A percentile compares a stretch with the other conserved stretches of the same genome.
Evolutionary conservation across 2,888 invertebrate species (phyloP).

Genomic region (Hartigia nigra): DNA sequence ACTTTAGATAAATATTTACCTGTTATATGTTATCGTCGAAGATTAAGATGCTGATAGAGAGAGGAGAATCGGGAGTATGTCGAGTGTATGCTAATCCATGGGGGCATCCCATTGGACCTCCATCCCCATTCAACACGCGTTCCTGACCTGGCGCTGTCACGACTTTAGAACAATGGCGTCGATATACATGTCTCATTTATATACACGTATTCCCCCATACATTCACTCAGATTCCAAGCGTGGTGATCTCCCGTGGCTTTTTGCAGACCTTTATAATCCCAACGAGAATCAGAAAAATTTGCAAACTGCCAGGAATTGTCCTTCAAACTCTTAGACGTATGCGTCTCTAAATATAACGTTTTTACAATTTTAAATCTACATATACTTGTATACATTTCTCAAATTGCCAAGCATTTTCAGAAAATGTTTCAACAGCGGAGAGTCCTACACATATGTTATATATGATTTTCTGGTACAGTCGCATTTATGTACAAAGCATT

Average conservation of each 20-base stretch:
- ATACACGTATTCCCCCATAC: slow-evolving; percentile 51
- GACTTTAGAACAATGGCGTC: slow-evolving; percentile 62
- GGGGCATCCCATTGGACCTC: slow-evolving; percentile 29
- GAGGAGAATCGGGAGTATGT: slow-evolving; percentile 38
- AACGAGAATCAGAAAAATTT: not conserved
- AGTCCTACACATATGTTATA: not conserved
- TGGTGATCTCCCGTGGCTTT: not conserved
- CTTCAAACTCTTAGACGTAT: not conserved
- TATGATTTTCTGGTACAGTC: not conserved
- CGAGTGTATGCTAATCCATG: slow-evolving; percentile 54
- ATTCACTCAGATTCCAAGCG: slow-evolving; percentile 7
- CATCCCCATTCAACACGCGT: slow-evolving; percentile 54
- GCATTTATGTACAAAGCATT: not conserved
- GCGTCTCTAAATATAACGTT: not conserved
- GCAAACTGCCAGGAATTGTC: not conserved
- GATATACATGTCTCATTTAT: slow-evolving; percentile 62
- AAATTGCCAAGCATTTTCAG: not conserved
- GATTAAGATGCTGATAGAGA: slow-evolving; percentile 61
- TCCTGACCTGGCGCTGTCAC: slow-evolving; percentile 63
- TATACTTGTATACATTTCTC: not conserved
- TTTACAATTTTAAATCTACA: too few relatives aligned
- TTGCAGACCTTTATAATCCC: not conserved
- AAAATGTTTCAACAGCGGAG: not conserved
- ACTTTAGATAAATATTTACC: not conserved
- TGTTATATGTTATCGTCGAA: slow-evolving; percentile 45